Percentiles rank a stretch among this genome's conserved stretches.
Conservation (phyloP, 2,113 vertebrate species). For the Saguinus midas region DNA sequence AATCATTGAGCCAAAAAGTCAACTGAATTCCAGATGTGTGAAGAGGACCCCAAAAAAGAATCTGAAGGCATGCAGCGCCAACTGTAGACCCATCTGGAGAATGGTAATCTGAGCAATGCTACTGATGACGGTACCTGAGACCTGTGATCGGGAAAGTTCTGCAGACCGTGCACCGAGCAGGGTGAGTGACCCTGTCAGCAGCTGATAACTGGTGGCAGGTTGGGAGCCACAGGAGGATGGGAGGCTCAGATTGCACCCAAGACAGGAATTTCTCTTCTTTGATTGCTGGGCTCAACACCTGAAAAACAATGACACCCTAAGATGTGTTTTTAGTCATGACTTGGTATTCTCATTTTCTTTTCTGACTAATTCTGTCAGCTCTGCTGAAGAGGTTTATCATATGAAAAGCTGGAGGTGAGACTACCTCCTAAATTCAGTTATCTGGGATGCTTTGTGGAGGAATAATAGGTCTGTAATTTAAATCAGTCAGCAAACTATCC, state of each 20-base stretch:
- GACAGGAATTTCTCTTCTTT: conserved; percentile 85
- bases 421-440: not conserved
- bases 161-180: conserved; percentile 85
- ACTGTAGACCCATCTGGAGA: not conserved
- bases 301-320: conserved; percentile 48
- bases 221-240: conserved; percentile 88
- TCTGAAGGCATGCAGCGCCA: not conserved
- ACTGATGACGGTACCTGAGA: conserved; percentile 82
- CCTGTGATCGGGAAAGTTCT: conserved; percentile 86
- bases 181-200: conserved; percentile 83
- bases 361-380: conserved; percentile 9
- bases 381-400: not conserved
- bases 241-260: conserved; percentile 88
- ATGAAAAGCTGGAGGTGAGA: not conserved
- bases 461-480: not conserved
- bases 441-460: not conserved
- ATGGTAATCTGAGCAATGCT: accelerated
- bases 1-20: not conserved
- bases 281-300: conserved; percentile 79
- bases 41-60: not conserved
- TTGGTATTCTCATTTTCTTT: not conserved
- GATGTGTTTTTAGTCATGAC: not conserved
- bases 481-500: not conserved
- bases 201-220: conserved; percentile 83
- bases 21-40: not conserved